These are phyloP conservation scores for Tyrannus savana DNA, from an alignment of 2,113 vertebrate genomes.

Conservation along the genomic window DNA sequence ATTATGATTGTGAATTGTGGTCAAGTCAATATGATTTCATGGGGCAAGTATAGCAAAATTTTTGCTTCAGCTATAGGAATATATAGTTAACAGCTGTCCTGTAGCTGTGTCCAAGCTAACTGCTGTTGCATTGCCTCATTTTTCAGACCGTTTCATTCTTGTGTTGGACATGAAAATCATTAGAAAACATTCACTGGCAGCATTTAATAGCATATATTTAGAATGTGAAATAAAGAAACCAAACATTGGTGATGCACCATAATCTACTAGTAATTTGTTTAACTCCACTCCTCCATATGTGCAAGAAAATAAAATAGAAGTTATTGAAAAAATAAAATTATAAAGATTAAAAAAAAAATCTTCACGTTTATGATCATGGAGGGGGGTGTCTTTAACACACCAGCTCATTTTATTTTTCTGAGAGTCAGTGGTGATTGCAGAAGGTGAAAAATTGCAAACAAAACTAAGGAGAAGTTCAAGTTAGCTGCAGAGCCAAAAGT, in stretches of 20 bases:
- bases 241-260: slow-evolving; percentile 11
- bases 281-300: neutral
- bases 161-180: neutral
- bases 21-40: neutral
- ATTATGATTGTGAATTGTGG: neutral
- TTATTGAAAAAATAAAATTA: neutral
- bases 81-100: neutral
- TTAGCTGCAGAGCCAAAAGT: slow-evolving; percentile 40
- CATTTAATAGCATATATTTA: slow-evolving; percentile 8
- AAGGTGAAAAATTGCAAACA: slow-evolving; percentile 30
- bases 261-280: slow-evolving; percentile 12
- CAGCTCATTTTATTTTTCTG: neutral
- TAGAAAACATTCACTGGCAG: slow-evolving; percentile 20
- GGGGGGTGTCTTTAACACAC: neutral
- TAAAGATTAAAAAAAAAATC: neutral
- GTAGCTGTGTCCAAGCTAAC: neutral
- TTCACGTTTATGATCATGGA: neutral
- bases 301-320: slow-evolving; percentile 1
- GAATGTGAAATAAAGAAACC: neutral
- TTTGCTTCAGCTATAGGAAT: neutral
- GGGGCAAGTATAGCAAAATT: neutral
- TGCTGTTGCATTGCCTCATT: neutral
- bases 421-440: neutral
- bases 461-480: slow-evolving; percentile 39
- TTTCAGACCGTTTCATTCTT: slow-evolving; percentile 8